These are phyloP conservation scores for Drosophila mettleri DNA, from an alignment of 2,888 invertebrate species.

Conservation along the genomic window DNA sequence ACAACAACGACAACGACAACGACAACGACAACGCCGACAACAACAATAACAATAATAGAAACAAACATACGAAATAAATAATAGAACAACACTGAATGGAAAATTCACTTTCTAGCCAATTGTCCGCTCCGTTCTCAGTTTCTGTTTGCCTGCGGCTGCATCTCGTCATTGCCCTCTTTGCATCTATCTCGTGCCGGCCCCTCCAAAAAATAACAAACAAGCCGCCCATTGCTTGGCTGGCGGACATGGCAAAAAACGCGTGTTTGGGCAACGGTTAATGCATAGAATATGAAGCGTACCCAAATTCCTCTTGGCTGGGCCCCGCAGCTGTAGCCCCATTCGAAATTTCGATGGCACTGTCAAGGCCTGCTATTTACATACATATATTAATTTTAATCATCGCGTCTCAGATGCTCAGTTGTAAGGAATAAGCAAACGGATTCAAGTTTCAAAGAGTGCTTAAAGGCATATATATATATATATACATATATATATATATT, in stretches of 20 bases:
- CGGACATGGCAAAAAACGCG: background rate
- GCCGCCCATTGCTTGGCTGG: background rate
- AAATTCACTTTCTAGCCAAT: slow-evolving; percentile 67
- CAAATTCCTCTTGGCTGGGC: slow-evolving; percentile 14
- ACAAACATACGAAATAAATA: slow-evolving; percentile 68
- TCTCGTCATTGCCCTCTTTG: slow-evolving; percentile 46
- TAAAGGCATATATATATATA: background rate
- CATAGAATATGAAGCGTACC: slow-evolving; percentile 64
- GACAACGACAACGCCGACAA: background rate
- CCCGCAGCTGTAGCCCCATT: slow-evolving; percentile 56
- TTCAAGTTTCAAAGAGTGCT: background rate
- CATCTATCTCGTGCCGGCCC: slow-evolving; percentile 25
- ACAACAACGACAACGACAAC: slow-evolving; percentile 16
- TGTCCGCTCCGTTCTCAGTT: slow-evolving; percentile 24
- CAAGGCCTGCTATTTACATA: slow-evolving; percentile 24
- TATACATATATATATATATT: background rate
- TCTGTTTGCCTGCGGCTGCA: slow-evolving; percentile 59
- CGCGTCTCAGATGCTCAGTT: slow-evolving; percentile 9
- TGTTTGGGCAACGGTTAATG: slow-evolving; percentile 63
- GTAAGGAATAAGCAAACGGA: background rate
- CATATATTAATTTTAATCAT: slow-evolving; percentile 20
- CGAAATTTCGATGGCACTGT: slow-evolving; percentile 23
- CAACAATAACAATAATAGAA: slow-evolving; percentile 26
- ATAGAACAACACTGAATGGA: slow-evolving; percentile 73
- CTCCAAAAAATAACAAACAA: slow-evolving; percentile 21